These are phyloP conservation scores for Tenrec ecaudatus DNA, from an alignment of 2,113 vertebrate species.

Conservation along the genomic window DNA sequence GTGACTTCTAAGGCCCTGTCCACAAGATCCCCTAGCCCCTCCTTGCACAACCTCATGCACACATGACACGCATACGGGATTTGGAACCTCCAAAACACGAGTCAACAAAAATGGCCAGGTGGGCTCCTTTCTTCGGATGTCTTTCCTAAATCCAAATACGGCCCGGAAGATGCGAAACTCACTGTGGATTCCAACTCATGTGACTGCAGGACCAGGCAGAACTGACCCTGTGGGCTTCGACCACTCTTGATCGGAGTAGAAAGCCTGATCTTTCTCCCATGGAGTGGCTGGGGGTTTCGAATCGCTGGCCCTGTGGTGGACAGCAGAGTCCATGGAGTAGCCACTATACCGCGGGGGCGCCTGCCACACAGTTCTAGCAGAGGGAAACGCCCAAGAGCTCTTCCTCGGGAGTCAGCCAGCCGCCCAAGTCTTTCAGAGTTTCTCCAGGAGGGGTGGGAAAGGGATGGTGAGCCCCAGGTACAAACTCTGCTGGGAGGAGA, in stretches of 20 bases:
- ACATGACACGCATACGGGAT: not conserved
- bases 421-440: not conserved
- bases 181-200: too few species aligned
- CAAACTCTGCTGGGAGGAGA: not conserved
- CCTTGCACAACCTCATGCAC: not conserved
- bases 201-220: too few species aligned
- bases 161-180: not conserved
- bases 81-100: slow-evolving; percentile 28
- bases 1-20: not conserved
- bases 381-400: not conserved
- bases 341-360: too few species aligned
- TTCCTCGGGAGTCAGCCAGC: not conserved
- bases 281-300: too few species aligned
- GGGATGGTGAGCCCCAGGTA: not conserved
- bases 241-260: too few species aligned
- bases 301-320: too few species aligned
- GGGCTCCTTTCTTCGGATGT: not conserved
- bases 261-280: too few species aligned
- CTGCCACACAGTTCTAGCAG: not conserved
- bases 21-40: not conserved
- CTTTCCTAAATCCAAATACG: slow-evolving; percentile 23
- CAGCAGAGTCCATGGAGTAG: too few species aligned
- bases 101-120: not conserved
- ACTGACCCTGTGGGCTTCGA: too few species aligned
- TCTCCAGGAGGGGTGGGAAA: slow-evolving; percentile 18